These are phyloP conservation scores for Salvelinus sp. DNA, from an alignment of 2,113 vertebrate species.

Conservation along the genomic window DNA sequence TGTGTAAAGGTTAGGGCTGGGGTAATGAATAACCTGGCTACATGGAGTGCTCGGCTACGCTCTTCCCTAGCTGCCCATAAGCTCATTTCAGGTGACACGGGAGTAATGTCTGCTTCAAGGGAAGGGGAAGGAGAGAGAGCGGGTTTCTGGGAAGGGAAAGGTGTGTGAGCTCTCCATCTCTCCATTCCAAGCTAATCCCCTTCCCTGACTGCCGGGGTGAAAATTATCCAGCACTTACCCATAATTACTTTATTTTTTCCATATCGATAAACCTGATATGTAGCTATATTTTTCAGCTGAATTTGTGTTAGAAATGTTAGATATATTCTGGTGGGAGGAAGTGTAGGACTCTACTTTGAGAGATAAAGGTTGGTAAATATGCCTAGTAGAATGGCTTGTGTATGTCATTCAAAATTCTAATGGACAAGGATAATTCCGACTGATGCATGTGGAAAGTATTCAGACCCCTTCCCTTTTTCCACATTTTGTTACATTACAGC, in stretches of 20 bases:
- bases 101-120: slow-evolving; percentile 70
- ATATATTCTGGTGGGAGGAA: too few species aligned
- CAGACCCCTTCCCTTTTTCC: too few species aligned
- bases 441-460: too few species aligned
- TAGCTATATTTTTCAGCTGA: slow-evolving; percentile 12
- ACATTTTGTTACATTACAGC: too few species aligned
- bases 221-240: slow-evolving; percentile 76
- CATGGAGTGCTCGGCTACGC: slow-evolving; percentile 59
- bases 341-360: too few species aligned
- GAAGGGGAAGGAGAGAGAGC: neutral
- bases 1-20: slow-evolving; percentile 77
- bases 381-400: too few species aligned
- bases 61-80: slow-evolving; percentile 73
- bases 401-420: too few species aligned
- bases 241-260: slow-evolving; percentile 68
- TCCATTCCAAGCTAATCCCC: slow-evolving; percentile 64
- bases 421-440: too few species aligned
- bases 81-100: slow-evolving; percentile 76
- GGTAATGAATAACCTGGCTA: slow-evolving; percentile 73
- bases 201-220: slow-evolving; percentile 55
- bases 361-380: too few species aligned
- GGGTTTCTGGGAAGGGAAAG: slow-evolving; percentile 20
- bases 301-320: too few species aligned
- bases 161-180: slow-evolving; percentile 60
- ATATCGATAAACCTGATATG: slow-evolving; percentile 8